Percentiles rank a stretch among this genome's conserved stretches.
phyloP scores from a whole-genome alignment of 92 coral and sea anemone genomes.

The Umimayanthus kanabou region DNA sequence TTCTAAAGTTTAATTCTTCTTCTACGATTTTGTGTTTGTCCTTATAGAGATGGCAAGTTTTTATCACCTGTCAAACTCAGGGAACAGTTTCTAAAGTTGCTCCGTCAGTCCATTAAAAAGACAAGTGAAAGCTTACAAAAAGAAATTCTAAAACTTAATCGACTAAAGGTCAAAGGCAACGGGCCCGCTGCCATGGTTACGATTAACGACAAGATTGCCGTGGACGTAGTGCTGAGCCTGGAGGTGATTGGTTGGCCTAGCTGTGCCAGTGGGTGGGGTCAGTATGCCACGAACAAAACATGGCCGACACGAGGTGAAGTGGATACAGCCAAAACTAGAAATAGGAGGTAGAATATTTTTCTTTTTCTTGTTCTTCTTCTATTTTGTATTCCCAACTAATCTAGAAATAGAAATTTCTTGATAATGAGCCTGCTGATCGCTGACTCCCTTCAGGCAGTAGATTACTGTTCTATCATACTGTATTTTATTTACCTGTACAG shows the following conservation, averaged over 20 bases:
- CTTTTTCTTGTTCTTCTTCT: not conserved
- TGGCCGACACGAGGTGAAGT: constrained; percentile 43
- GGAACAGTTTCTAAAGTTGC: constrained; percentile 9
- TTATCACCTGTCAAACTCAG: constrained; percentile 49
- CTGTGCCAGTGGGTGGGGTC: constrained; percentile 45
- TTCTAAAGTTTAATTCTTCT: no score
- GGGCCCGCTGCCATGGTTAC: constrained; percentile 56
- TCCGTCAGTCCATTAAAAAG: not conserved
- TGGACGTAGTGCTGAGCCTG: constrained; percentile 45
- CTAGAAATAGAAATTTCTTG: no score
- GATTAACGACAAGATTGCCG: constrained; percentile 13
- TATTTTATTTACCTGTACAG: no score
- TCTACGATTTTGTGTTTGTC: no score
- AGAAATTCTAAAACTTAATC: not conserved
- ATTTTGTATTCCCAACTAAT: no score
- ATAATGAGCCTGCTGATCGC: no score
- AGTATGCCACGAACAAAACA: not conserved
- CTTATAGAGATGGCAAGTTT: constrained; percentile 39
- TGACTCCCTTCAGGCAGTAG: no score
- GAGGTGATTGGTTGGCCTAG: constrained; percentile 45
- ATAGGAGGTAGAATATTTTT: not conserved
- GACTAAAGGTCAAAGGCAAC: not conserved
- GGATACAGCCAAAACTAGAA: constrained; percentile 16
- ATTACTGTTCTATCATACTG: no score
- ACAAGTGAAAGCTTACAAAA: not conserved